A percentile compares a stretch with the other conserved stretches of the same genome.
Conservation (phyloP, 2,888 invertebrate species). For the Tubulanus polymorphus region DNA sequence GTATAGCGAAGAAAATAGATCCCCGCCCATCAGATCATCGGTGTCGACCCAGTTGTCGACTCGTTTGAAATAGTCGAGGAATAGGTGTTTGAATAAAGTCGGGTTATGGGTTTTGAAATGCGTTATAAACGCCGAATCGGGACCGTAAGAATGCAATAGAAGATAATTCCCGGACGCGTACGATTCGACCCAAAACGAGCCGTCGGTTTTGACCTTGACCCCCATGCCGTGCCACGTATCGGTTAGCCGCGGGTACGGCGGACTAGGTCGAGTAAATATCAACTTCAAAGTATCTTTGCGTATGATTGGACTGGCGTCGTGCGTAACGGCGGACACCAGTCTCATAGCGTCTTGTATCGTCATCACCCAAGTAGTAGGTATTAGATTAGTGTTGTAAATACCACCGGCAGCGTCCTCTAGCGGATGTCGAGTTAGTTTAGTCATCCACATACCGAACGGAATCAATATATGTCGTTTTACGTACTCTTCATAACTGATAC, state of each 20-base stretch:
- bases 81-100: not conserved
- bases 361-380: not conserved
- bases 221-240: conserved; percentile 1
- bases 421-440: not conserved
- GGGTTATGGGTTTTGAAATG: not conserved
- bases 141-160: not conserved
- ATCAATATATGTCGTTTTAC: not conserved
- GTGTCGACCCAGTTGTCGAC: not conserved
- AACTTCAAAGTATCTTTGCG: not conserved
- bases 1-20: not conserved
- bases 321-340: not conserved
- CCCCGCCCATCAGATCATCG: not conserved
- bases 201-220: not conserved
- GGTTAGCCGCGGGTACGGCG: not conserved
- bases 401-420: too few relatives aligned
- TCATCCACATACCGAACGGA: not conserved
- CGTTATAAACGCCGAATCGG: not conserved
- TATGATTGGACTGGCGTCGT: not conserved
- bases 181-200: not conserved
- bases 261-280: not conserved
- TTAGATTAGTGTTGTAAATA: not conserved
- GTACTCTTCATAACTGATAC: not conserved
- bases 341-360: not conserved
- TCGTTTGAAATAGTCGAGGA: not conserved
- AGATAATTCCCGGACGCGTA: not conserved